Evolutionary conservation across 1,140 invertebrate genomes (phyloP), one percentile per base, ranked within the genome.

Genomic region (Euura saliciscinereae): DNA sequence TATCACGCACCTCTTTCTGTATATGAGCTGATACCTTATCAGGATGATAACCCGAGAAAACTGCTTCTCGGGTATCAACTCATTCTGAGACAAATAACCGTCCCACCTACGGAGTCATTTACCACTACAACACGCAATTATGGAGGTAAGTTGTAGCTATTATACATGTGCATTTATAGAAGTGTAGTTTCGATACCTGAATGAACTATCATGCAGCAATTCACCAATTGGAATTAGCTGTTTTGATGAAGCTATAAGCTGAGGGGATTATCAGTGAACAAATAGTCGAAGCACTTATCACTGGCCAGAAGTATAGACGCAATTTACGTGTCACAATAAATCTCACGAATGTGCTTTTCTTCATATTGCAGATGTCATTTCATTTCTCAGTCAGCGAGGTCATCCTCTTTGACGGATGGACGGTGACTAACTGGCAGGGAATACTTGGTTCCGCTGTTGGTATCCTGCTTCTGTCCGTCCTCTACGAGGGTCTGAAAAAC

Each of bases 401-500:
- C 64, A 84, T 88, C 74, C 74, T 88, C 6, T 86, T 88, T 43
- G 43, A 80, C 28, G 71, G 71, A 76, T 87, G 86, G 86, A 66
- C 73, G 51, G 77, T 80, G 3, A 72, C 72, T 11, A 76, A 84
- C 68, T 76, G 76, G 75, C 69, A 75, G 68, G 85, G 83, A 6
- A 78, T 87, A 67, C 45, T 82, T 0, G 80, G 79, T 65, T 87
- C 86, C 0, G 77, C 78, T 42, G 45, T 86, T 66, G 85, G 83
- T 3, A 79, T 87, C 11, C 73, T 80, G 72, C 64, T 86, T 0
- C 42, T 88, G 28, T 79, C 78, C 2, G 76, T 79, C 4, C 75
- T 85, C 43, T 85, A 85, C 46, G 85, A 88, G 76, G 82, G 77
- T 0, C n/a, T 88, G 1, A 87, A 86, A 77, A 84, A 80, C 78